A percentile compares a stretch with the other conserved stretches of the same genome.
Conservation (phyloP, 2,113 vertebrate genomes). For the Furnarius figulus region DNA sequence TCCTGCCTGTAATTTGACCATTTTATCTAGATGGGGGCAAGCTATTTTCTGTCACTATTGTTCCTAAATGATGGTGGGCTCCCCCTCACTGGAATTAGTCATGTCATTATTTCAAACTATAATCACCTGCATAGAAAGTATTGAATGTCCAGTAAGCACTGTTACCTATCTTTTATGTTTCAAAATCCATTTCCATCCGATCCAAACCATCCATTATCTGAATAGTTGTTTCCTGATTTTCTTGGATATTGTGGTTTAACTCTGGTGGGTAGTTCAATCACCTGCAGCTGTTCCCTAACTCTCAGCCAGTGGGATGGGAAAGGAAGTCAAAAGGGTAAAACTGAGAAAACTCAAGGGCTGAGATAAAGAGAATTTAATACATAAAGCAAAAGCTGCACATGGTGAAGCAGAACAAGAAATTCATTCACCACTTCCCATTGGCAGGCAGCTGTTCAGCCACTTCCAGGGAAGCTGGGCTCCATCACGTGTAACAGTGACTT, state of each 20-base stretch:
- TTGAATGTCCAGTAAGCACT: background rate
- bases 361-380: background rate
- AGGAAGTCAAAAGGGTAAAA: background rate
- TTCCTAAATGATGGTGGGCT: background rate
- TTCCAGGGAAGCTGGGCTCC: background rate
- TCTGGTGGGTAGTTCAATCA: background rate
- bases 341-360: rapidly evolving
- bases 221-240: background rate
- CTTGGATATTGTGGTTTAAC: background rate
- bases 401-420: background rate
- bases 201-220: background rate
- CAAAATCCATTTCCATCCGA: background rate
- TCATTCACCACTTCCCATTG: rapidly evolving
- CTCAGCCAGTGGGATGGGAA: background rate
- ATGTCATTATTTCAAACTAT: background rate
- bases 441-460: background rate
- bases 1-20: background rate
- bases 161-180: background rate
- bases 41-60: background rate
- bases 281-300: background rate
- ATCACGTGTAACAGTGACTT: rapidly evolving
- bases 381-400: background rate
- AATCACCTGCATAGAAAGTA: background rate
- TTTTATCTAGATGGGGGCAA: background rate
- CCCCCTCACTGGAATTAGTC: background rate